These are phyloP conservation scores for Sacculina carcini DNA, from an alignment of 2,888 invertebrate genomes.

Conservation along the genomic window DNA sequence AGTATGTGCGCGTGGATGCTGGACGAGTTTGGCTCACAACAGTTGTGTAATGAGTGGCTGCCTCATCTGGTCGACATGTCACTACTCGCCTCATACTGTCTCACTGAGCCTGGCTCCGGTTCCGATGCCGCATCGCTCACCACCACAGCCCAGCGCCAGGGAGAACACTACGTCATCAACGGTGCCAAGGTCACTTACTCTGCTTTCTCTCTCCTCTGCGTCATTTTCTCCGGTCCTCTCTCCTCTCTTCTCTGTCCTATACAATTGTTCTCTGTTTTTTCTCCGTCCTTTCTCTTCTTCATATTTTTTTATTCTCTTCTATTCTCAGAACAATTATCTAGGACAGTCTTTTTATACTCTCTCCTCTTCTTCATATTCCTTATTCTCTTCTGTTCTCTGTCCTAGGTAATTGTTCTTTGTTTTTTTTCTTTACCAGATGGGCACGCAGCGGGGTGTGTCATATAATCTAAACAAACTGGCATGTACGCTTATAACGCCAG, in stretches of 20 bases:
- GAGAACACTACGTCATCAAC: constrained; percentile 27
- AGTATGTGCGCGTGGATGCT: constrained; percentile 31
- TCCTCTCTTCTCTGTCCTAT: too few relatives aligned
- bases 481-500: too few relatives aligned
- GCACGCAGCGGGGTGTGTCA: too few relatives aligned
- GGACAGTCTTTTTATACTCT: too few relatives aligned
- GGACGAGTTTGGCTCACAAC: constrained; percentile 25
- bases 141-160: constrained; percentile 24
- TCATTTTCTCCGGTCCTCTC: background rate
- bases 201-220: too few relatives aligned
- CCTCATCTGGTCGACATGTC: constrained; percentile 25
- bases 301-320: background rate
- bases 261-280: background rate
- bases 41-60: constrained; percentile 22
- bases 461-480: too few relatives aligned
- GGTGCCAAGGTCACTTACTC: constrained; percentile 25
- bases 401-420: too few relatives aligned
- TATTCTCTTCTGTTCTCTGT: too few relatives aligned
- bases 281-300: background rate
- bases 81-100: constrained; percentile 26
- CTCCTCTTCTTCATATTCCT: too few relatives aligned
- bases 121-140: constrained; percentile 28
- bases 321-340: too few relatives aligned
- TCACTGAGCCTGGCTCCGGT: constrained; percentile 29
- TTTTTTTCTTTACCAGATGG: too few relatives aligned